Evolutionary conservation across 2,113 vertebrate genomes (phyloP).

Genomic region (Mobula hypostoma): DNA sequence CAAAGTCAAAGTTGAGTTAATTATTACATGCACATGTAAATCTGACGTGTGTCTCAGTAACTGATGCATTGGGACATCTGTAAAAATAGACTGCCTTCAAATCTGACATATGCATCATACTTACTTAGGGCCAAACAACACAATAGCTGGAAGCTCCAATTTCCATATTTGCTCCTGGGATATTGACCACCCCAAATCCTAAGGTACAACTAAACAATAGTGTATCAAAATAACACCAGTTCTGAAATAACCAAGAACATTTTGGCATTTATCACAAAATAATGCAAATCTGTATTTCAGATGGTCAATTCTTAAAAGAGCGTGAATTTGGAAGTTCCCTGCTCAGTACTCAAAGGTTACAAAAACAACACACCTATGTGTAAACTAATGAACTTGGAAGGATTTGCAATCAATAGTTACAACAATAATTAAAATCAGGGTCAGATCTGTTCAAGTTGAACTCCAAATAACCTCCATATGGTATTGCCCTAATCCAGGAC

Average conservation of each 20-base stretch:
- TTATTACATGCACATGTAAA: background rate
- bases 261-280: background rate
- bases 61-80: background rate
- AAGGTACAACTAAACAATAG: constrained; percentile 26
- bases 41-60: background rate
- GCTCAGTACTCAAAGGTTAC: background rate
- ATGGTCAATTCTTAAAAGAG: background rate
- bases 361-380: background rate
- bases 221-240: background rate
- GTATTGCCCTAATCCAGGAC: background rate
- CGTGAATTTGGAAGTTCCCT: background rate
- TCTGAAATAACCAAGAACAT: background rate
- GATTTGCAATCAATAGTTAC: background rate
- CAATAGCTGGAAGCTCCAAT: constrained; percentile 11
- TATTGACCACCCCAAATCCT: background rate
- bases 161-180: background rate
- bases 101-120: background rate
- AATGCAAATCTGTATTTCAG: constrained; percentile 16
- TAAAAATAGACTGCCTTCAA: background rate
- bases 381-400: background rate
- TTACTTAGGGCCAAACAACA: background rate
- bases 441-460: background rate
- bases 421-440: background rate
- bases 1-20: too few species aligned
- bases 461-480: background rate